Evolutionary conservation across 2,888 invertebrate genomes (phyloP), one percentile per base, ranked within the genome.

Genomic region (Rhagonycha fulva): DNA sequence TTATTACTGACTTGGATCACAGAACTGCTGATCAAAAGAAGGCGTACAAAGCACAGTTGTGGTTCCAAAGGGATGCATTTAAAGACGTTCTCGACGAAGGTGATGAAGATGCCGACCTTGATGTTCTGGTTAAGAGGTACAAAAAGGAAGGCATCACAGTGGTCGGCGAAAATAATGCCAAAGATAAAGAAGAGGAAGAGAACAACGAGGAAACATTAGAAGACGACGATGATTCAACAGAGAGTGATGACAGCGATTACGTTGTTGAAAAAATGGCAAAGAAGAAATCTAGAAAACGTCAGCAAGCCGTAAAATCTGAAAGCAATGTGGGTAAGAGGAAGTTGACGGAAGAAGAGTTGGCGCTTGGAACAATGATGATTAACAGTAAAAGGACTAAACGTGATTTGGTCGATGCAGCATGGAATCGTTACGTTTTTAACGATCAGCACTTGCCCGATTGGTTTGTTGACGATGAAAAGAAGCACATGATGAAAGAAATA

Each of bases 401-500:
- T 47, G 98, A 99, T 85, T 89, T 99, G 10, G 90, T 94, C 10
- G 98, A 99, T 86, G 93, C 92, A 70, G 97, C 94, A 0, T 99
- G 97, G 95, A 97, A 98, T 88, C 92, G 97, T 82, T 98, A 96
- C 86, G 93, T 95, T 3, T 97, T 96, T 85, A 96, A 97, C 85
- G 99, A 99, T 86, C 93, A 93, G 1, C 91, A 95, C 85, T 89
- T 99, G 68, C 99, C 99, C 0, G 95, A 95, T 82, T 99, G 99
- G 99, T 99, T 99, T 88, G 91, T 92, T 0, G 93, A 96, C 76
- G 99, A 99, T 83, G 99, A 99, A 87, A 92, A 93, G 78, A 94
- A 94, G 85, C 97, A 98, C 84, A 96, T 96, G 94, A 92, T 90
- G 81, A 94, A 94, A 85, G 93, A 93, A 75, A 89, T 94, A 10